Base-by-base conservation (phyloP, 1,140 invertebrate genomes). In the Brachionus calyciflorus region DNA sequence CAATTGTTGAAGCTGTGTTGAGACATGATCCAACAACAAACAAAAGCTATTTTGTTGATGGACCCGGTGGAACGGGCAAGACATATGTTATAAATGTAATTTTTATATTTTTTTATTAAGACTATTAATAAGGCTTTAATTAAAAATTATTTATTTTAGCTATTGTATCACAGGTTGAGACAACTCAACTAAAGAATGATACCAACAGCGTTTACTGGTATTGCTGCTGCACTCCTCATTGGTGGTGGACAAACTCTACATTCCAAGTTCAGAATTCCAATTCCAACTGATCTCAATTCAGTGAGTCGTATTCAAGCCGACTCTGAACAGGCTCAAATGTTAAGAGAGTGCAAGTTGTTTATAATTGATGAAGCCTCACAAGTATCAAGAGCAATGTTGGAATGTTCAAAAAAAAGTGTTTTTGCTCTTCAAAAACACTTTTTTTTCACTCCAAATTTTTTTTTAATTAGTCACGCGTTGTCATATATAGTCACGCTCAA, bases 291-390 rank as follows among this genome's bases (percentile, higher is more conserved):
- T 3, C 1, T 37, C n/a, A 19, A n/a, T 17, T n/a, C n/a, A 2
- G 26, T 24, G 17, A 37, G 30, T 37, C 3, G 14, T 30, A 37
- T 60, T 1, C n/a, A 3, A 2, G 28, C 33, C 14, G 10, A 60
- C n/a, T 37, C 28, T 12, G 6, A 40, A 17, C 14, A 60, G 40
- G 55, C 55, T 40, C 10, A 60, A 40, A 14, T n/a, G 40, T 14
- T 60, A 9, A 30, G 53, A 26, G 24, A 28, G 21, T 14, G 60
- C 12, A 69, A 79, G 14, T 24, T 80, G 9, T 78, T 80, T 68
- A 63, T 80, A 10, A 28, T 46, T 2, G 79, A 80, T 41, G 79
- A 80, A 76, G 79, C 79, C 12, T 40, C 79, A 7, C 79, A 80
- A 79, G 51, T 68, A 2, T 21, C 68, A n/a, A 28, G 69, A 21